Percentiles rank a stretch among this genome's conserved stretches.
Conservation (phyloP, 2,888 invertebrate genomes). For the Melinaea menophilus region DNA sequence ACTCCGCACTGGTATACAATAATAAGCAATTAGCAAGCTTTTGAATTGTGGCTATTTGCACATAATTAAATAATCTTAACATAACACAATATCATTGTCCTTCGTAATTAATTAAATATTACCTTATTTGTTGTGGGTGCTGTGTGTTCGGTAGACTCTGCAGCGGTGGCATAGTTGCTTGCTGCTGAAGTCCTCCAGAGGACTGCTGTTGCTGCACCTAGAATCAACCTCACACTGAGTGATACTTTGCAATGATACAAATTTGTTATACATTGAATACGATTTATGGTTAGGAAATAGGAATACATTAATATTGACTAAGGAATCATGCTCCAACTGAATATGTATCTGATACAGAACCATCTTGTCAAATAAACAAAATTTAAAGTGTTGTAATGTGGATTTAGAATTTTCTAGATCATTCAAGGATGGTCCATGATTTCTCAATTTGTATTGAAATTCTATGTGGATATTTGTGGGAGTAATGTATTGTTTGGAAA, state of each 20-base stretch:
- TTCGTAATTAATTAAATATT: constrained; percentile 14
- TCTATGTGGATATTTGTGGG: too few relatives aligned
- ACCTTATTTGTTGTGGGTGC: constrained; percentile 79
- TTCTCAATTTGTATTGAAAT: too few relatives aligned
- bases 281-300: constrained; percentile 10
- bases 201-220: constrained; percentile 52
- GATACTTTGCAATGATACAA: not conserved
- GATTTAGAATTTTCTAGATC: too few relatives aligned
- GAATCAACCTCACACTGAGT: not conserved
- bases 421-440: too few relatives aligned
- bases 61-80: not conserved
- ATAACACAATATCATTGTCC: not conserved
- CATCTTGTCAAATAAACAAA: constrained; percentile 4
- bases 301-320: constrained; percentile 10
- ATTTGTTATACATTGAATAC: not conserved
- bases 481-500: too few relatives aligned
- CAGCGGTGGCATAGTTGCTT: constrained; percentile 84
- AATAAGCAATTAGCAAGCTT: not conserved
- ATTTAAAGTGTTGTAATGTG: not conserved
- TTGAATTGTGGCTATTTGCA: constrained; percentile 5
- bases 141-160: constrained; percentile 79
- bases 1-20: constrained; percentile 72
- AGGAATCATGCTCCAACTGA: constrained; percentile 1
- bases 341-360: constrained; percentile 4
- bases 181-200: constrained; percentile 58